Evolutionary conservation across 1,140 invertebrate species (phyloP), one percentile per base, ranked within the genome.

Genomic region (Tetranychus cinnabarinus): DNA sequence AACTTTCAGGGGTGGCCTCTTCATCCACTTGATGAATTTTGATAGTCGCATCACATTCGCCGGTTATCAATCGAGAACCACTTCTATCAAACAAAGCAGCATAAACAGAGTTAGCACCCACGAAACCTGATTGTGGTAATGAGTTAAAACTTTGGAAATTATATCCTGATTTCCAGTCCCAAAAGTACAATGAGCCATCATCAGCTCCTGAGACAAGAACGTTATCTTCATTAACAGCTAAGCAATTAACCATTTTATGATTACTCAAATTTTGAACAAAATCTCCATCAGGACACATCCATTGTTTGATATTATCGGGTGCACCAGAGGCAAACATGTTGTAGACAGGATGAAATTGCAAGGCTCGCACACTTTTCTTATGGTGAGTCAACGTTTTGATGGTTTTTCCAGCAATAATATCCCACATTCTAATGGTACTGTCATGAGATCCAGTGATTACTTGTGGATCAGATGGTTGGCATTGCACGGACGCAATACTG

Each of bases 11-110:
- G 0, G 84, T 87, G 13, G 95, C 93, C 58, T 82, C 80, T 35
- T 95, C 88, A 75, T 99, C 93, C 76, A 97, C 92, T 72, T 89
- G 93, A 73, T 97, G 98, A 64, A 99, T 85, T 80, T 99, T 99
- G 63, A 99, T 92, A 0, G 92, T 97, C 77, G 99, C 99, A 73
- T 99, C 96, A 6, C 93, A 92, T 75, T 99, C 96, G 5, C 87
- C 87, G 1, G 93, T 96, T 59, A 98, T 87, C 54, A 99, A 79
- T 60, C 96, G 77, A 13, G 82, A 84, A 47, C 91, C 90, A 61
- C 88, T 91, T 61, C 88, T 82, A 72, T 99, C 95, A 75, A 89
- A 99, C 3, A 80, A 82, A 78, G 95, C 83, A 56, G 90, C 83
- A 75, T 96, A 98, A 64, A 99, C 95, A 39, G 89, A 86, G 76